phyloP scores from a whole-genome alignment of 2,797 vertebrate species.

The Bradypus variegatus region DNA sequence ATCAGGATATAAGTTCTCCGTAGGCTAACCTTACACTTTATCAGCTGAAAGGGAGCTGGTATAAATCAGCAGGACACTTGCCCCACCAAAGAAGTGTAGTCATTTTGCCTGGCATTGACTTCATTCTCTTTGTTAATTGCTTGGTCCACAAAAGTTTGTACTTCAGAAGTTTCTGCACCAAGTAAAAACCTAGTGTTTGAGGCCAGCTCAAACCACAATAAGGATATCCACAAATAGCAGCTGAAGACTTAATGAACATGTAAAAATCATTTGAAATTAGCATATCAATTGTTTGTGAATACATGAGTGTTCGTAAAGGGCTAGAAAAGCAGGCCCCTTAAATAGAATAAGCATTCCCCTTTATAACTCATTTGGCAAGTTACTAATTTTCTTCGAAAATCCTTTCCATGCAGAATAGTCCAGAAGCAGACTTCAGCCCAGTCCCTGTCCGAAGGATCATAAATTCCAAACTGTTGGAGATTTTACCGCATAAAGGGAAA shows the following conservation, averaged over 20 bases:
- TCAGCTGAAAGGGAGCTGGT: not conserved
- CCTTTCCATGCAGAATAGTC: conserved; percentile 25
- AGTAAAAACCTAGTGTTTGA: not conserved
- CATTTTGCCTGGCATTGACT: not conserved
- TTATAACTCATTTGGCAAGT: conserved; percentile 16
- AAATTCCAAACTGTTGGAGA: conserved; percentile 50
- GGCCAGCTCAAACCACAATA: not conserved
- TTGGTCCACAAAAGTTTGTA: conserved; percentile 39
- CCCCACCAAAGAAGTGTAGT: not conserved
- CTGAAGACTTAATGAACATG: not conserved
- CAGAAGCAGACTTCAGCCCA: conserved; percentile 42
- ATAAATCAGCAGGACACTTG: not conserved
- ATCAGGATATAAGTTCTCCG: not conserved
- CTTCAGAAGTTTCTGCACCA: conserved; percentile 23
- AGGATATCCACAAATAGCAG: not conserved
- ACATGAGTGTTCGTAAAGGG: not conserved
- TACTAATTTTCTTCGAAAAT: conserved; percentile 54
- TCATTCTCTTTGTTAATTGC: conserved; percentile 9
- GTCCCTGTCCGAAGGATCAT: conserved; percentile 42
- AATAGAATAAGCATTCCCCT: not conserved
- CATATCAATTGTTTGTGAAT: conserved; percentile 3
- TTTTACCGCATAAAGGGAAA: conserved; percentile 54
- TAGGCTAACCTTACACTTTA: not conserved
- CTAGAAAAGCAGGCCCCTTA: not conserved
- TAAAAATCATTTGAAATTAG: conserved; percentile 34